A percentile compares a stretch with the other conserved stretches of the same genome.
Conservation (phyloP, 64 coral and sea anemone genomes). For the Hydrozoanthus tunicans region DNA sequence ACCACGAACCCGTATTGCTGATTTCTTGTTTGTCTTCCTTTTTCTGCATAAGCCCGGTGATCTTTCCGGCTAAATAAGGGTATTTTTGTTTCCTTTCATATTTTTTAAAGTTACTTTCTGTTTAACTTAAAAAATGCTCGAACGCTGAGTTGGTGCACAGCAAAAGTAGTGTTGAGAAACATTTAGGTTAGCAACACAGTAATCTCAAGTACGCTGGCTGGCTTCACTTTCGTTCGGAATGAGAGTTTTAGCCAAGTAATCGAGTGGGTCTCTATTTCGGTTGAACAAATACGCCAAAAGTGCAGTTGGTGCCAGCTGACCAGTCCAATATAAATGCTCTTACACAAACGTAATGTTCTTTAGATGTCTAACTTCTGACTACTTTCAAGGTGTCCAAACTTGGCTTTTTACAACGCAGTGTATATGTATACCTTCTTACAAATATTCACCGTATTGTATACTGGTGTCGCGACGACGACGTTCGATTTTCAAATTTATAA, state of each 20-base stretch:
- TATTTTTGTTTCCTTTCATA: too few species aligned
- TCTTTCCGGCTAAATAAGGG: too few species aligned
- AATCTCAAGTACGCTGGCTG: background rate
- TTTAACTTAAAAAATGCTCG: background rate
- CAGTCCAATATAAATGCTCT: too few species aligned
- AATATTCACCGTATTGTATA: background rate
- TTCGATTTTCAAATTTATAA: background rate
- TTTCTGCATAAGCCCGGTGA: too few species aligned
- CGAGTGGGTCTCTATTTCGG: background rate
- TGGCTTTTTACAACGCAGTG: background rate
- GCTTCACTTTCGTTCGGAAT: background rate
- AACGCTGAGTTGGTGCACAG: background rate
- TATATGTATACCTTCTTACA: background rate
- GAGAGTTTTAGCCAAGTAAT: background rate
- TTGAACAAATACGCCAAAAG: background rate
- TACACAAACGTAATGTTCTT: too few species aligned
- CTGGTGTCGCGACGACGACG: background rate
- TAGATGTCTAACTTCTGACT: too few species aligned
- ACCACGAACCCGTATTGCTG: background rate
- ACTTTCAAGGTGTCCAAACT: too few species aligned
- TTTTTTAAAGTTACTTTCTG: background rate
- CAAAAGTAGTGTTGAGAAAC: background rate
- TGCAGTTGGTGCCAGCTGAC: too few species aligned
- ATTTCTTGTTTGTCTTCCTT: background rate
- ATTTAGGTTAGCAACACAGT: background rate